A percentile compares a stretch with the other conserved stretches of the same genome.
Conservation (phyloP, 2,113 vertebrate species). For the Lanius collurio region DNA sequence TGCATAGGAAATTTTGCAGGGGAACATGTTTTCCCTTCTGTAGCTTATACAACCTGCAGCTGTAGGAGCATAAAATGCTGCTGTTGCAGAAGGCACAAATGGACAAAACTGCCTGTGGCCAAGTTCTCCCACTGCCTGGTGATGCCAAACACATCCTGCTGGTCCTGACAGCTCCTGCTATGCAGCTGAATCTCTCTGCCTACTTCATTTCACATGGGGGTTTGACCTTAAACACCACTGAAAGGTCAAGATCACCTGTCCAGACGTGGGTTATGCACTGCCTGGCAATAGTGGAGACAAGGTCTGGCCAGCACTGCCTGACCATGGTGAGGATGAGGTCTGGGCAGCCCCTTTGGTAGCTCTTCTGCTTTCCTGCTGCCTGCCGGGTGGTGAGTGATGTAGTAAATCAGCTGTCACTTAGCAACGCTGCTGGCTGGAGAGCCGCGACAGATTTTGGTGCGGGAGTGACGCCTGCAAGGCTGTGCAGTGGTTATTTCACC, state of each 20-base stretch:
- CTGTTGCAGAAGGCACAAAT: neutral
- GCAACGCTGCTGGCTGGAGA: neutral
- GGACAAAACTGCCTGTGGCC: fast-evolving
- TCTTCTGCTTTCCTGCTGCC: neutral
- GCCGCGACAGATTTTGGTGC: fast-evolving
- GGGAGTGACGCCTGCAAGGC: neutral
- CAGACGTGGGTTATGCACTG: fast-evolving
- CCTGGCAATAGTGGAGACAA: neutral
- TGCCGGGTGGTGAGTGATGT: neutral
- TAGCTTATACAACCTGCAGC: neutral
- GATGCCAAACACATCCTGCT: neutral
- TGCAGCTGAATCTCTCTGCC: neutral
- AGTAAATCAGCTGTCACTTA: constrained; percentile 44
- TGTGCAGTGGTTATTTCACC: neutral
- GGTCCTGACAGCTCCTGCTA: neutral
- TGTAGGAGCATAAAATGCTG: neutral
- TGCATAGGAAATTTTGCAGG: neutral
- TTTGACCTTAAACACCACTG: neutral
- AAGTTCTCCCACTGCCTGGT: neutral
- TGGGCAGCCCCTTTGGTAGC: neutral
- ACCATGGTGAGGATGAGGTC: neutral
- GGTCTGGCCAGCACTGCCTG: neutral
- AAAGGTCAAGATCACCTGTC: neutral
- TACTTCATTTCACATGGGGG: neutral
- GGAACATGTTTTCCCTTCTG: neutral